Base-by-base conservation (phyloP, 2,113 vertebrate species). In the Gobius niger region DNA sequence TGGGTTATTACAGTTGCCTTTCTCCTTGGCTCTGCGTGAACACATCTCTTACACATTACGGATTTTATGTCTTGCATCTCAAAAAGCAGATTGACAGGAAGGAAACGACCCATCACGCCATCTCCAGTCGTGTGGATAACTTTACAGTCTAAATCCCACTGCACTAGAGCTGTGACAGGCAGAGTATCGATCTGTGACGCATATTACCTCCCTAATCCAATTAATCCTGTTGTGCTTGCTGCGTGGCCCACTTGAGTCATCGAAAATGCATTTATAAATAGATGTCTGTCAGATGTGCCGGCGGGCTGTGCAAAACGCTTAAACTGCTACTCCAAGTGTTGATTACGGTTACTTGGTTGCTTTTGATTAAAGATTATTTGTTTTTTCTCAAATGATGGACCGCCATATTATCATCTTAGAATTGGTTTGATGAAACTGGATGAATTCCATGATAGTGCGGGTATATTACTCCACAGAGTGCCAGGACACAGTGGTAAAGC, bases 111-210 rank as follows among this genome's bases (percentile, higher is more conserved):
- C 44, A 56, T 70, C 67, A 57, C 1, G 9, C 49, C 4, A 63
- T 76, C 46, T 77, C 54, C 44, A 69, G 71, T 83, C 57, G 44
- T 18, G 78, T 47, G 42, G 68, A 52, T 72, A 73, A 60, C 72
- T 75, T 49, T 69, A 63, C 68, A 69, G 75, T 82, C 80, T 85
- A 49, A 74, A 72, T 76, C 60, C 54, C 63, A 57, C 68, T 84
- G 70, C 65, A 62, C 76, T 83, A 70, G 80, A 80, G 74, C 72
- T 67, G 61, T 73, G 75, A 72, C 68, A 72, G 24, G 69, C 8
- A 54, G 10, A 44, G 42, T 75, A 87, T 91, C 73, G 87, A 91
- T 92, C 87, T 84, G 72, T 90, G 89, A 89, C 70, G 82, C 87
- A 86, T 85, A 84, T 84, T 80, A 79, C 70, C 70, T 18, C 54